Evolutionary conservation across 2,113 vertebrate species (phyloP), one percentile per base, ranked within the genome.

Genomic region (Physeter macrocephalus): DNA sequence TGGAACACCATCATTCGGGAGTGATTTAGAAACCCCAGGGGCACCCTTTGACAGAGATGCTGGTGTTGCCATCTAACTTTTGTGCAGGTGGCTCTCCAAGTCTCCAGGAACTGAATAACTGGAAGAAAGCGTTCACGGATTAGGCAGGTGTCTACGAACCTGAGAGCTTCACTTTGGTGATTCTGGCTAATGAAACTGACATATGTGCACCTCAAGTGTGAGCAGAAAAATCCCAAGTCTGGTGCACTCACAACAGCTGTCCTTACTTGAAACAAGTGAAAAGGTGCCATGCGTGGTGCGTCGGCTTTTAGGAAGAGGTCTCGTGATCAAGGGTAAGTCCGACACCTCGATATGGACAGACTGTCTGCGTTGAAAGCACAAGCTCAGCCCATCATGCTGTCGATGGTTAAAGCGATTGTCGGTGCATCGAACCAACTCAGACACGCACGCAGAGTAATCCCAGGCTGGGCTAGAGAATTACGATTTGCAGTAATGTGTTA

Each of bases 101-200:
- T 96, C 99, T 99, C 95, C 98, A 98, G 90, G 99, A 99, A 94
- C 92, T 99, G 75, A 98, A 90, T 95, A 99, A 99, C 98, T 99
- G 99, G 99, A 99, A 99, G 98, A 99, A 99, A 95, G 99, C 99
- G 98, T 99, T 99, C 95, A 98, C 99, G 96, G 99, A 99, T 97
- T 99, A 99, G 23, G 99, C 99, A 3, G 99, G 99, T 34, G 99
- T 99, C 89, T 99, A 99, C 91, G 98, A 99, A 91, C 99, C 99
- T 0, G 98, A 99, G 96, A 99, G 95, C 87, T 99, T 99, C 97
- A 99, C 99, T 0, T 99, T 99, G 87, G 98, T 99, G 46, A 98
- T 99, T 95, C 92, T 99, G 96, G 99, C 99, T 90, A 99, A 99
- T 98, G 99, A 99, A 98, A 71, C 99, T 97, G 99, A 99, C 46